Conservation (phyloP, 2,113 vertebrate species). For the Takifugu flavidus region DNA sequence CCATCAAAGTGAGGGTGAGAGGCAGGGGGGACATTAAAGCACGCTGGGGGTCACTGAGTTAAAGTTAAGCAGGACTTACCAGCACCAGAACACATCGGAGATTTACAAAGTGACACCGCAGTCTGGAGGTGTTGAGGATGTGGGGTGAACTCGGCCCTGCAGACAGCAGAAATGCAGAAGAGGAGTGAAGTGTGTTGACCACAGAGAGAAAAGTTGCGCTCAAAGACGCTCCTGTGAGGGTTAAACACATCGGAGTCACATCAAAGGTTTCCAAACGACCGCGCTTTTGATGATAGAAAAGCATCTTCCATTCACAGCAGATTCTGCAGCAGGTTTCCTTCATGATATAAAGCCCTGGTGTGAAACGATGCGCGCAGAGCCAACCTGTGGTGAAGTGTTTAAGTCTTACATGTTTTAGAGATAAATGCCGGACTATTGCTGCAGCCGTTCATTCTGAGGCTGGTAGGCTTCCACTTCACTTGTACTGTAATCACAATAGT, state of each 20-base stretch:
- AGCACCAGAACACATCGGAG: constrained; percentile 31
- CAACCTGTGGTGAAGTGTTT: background rate
- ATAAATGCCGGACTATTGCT: background rate
- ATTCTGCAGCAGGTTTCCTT: constrained; percentile 14
- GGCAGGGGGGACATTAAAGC: constrained; percentile 59
- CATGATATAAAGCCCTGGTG: constrained; percentile 7
- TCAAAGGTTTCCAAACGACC: constrained; percentile 13
- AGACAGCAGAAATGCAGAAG: constrained; percentile 4
- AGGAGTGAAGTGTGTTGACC: background rate
- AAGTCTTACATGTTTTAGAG: background rate
- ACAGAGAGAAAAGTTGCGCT: too few relatives aligned
- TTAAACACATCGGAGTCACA: constrained; percentile 8
- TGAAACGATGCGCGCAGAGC: constrained; percentile 9
- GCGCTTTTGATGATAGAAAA: constrained; percentile 18
- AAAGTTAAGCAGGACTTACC: constrained; percentile 30
- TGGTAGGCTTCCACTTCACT: constrained; percentile 15
- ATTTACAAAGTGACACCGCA: constrained; percentile 24
- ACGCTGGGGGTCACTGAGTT: constrained; percentile 40
- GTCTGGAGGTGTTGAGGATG: constrained; percentile 19
- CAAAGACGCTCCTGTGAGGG: constrained; percentile 13
- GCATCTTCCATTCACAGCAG: constrained; percentile 17
- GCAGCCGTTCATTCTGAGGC: background rate
- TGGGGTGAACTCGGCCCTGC: background rate
- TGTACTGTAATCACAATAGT: constrained; percentile 56
- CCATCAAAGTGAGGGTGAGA: constrained; percentile 15